These are phyloP conservation scores for Dasysyrphus tricinctus DNA, from an alignment of 2,888 invertebrate genomes.

Conservation along the genomic window DNA sequence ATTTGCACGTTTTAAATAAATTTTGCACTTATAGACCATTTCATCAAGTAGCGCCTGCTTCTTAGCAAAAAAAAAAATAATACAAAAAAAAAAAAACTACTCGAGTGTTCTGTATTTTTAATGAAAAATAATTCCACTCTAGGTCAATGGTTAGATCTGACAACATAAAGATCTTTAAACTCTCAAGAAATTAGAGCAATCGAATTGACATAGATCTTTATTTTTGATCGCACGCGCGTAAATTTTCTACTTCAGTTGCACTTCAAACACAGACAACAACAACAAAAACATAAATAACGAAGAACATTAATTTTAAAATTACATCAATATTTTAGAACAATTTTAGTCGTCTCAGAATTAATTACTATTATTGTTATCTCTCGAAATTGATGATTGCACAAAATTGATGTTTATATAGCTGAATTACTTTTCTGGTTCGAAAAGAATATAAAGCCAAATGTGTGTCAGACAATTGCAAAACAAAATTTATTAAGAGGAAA, in stretches of 20 bases:
- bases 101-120: conserved; percentile 8
- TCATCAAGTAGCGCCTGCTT: conserved; percentile 44
- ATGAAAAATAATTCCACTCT: conserved; percentile 64
- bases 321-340: conserved; percentile 7
- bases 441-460: background rate
- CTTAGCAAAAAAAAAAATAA: background rate
- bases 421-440: background rate
- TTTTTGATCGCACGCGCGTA: conserved; percentile 32
- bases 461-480: conserved; percentile 30
- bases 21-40: conserved; percentile 59
- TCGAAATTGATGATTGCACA: conserved; percentile 23
- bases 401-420: conserved; percentile 29
- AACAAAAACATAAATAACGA: background rate
- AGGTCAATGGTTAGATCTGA: conserved; percentile 61
- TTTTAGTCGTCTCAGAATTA: background rate
- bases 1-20: conserved; percentile 65
- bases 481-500: conserved; percentile 2
- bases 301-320: background rate
- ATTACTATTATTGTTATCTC: background rate
- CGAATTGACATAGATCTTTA: conserved; percentile 40
- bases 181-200: conserved; percentile 47
- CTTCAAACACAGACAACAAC: background rate
- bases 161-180: conserved; percentile 30
- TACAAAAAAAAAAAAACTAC: background rate
- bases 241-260: conserved; percentile 35